Percentiles rank a stretch among this genome's conserved stretches.
Evolutionary conservation across 2,113 vertebrate genomes (phyloP).

Genomic region (Pholis gunnellus): DNA sequence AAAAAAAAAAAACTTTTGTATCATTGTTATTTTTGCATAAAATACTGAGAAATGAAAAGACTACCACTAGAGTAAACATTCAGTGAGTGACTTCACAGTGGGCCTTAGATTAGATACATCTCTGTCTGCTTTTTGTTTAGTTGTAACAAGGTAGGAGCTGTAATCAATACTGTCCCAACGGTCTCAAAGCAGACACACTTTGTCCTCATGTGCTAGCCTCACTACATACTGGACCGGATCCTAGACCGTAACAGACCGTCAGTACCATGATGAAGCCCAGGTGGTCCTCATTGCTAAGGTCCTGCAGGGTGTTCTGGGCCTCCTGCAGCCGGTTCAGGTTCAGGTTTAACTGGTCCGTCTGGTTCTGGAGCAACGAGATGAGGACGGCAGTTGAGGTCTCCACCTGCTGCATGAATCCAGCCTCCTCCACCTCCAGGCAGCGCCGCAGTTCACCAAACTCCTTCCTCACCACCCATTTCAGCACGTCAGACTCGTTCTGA

Average conservation of each 20-base stretch:
- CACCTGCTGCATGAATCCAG: conserved; percentile 82
- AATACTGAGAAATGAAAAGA: too few relatives aligned
- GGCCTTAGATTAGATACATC: too few relatives aligned
- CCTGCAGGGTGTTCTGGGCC: conserved; percentile 78
- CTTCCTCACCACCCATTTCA: conserved; percentile 88
- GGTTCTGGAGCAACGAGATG: conserved; percentile 84
- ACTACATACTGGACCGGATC: background rate
- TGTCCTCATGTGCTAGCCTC: too few relatives aligned
- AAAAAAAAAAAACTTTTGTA: too few relatives aligned
- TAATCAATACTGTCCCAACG: too few relatives aligned
- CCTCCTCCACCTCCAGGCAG: conserved; percentile 87
- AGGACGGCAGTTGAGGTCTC: conserved; percentile 81
- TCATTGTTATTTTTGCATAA: too few relatives aligned
- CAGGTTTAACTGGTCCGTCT: conserved; percentile 82
- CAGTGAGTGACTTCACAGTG: too few relatives aligned
- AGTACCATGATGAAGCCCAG: conserved; percentile 80
- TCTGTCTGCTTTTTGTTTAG: too few relatives aligned
- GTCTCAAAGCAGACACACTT: too few relatives aligned
- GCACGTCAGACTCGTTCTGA: conserved; percentile 88
- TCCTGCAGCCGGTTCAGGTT: conserved; percentile 79
- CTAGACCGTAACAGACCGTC: conserved; percentile 20
- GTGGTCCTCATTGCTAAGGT: conserved; percentile 82
- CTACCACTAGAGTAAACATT: too few relatives aligned
- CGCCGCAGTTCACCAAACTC: conserved; percentile 88
- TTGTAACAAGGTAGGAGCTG: too few relatives aligned